Evolutionary conservation across 1,140 invertebrate genomes (phyloP), one percentile per base, ranked within the genome.

Genomic region (Drosophila nebulosa): DNA sequence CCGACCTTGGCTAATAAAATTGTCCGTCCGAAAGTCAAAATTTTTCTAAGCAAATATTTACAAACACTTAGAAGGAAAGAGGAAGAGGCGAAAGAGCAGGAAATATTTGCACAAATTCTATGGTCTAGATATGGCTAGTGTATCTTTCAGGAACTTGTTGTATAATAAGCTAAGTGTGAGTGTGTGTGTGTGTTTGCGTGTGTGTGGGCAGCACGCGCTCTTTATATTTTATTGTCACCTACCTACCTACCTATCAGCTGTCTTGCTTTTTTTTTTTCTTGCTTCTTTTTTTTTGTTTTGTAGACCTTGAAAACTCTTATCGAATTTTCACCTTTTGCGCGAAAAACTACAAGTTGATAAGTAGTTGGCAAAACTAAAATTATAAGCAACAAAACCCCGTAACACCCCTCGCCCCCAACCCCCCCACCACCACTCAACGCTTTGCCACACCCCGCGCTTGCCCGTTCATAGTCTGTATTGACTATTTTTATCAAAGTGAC

Each of bases 321-420:
- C 83, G 84, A 88, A 88, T 88, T 86, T 88, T 88, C 67, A 88
- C 83, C 83, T 88, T 83, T 88, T 83, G 83, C 62, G 74, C 81
- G 64, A 88, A 88, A 46, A 88, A 88, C 83, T 88, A 88, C 74
- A 46, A 46, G 16, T 46, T 46, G 39, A 46, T 46, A 46, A 46
- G 39, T 21, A 46, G 39, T 46, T 46, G 39, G 39, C 39, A 56
- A 78, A 86, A 86, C 66, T 56, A 46, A 57, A 30, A 42, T 7
- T 4, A 27, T 30, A 0, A 32, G 46, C 51, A 12, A 18, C 52
- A 52, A 53, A 72, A 9, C 39, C 3, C 26, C 24, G 4, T 10
- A 30, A 2, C 24, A 3, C 26, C 7, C 4, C 7, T 7, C 14
- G 6, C 26, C 14, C 51, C 36, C 30, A 7, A 2, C 5, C 46